Evolutionary conservation across 1,140 invertebrate genomes (phyloP), one percentile per base, ranked within the genome.

Genomic region (Neotoxoptera formosana): DNA sequence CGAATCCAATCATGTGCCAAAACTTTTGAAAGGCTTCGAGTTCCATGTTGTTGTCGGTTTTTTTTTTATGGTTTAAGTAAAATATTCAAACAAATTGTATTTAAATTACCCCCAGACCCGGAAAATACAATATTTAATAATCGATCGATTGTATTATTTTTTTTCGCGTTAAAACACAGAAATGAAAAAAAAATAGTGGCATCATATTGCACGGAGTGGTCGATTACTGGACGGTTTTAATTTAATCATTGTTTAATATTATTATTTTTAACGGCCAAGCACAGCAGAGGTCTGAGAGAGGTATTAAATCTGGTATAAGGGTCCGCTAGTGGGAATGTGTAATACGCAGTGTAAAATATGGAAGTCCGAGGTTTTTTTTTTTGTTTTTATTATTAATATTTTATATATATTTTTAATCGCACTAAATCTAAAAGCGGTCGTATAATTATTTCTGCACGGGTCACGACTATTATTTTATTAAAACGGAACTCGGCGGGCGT

Each of bases 351-450:
- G 20, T 34, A 51, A 51, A 88, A 51, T 48, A 88, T 88, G 87
- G 48, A 88, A 88, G 47, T 51, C 87, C 47, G 47, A 17, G 45
- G 45, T 8, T 88, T 51, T 88, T 87, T 51, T 51, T 76, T 67
- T 20, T 47, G n/a, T 34, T 51, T 51, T n/a, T 51, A 88, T 86
- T 48, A 86, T 86, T 88, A 88, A 87, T 87, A 88, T 88, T 30
- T 34, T 48, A 47, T 67, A 67, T 67, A 67, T 88, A 87, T 88
- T 88, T 88, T 88, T 88, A 47, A 88, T 88, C 47, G n/a, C 87
- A 34, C 87, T 51, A 88, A 88, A 88, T 48, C n/a, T 88, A 88
- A 88, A 88, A 51, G 30, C 87, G 47, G 47, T 86, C n/a, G 47
- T 34, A 88, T 88, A 88, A 88, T 88, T 76, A 76, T 76, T 88